Evolutionary conservation across 2,797 vertebrate genomes (phyloP).

Genomic region (Pristis pectinata): DNA sequence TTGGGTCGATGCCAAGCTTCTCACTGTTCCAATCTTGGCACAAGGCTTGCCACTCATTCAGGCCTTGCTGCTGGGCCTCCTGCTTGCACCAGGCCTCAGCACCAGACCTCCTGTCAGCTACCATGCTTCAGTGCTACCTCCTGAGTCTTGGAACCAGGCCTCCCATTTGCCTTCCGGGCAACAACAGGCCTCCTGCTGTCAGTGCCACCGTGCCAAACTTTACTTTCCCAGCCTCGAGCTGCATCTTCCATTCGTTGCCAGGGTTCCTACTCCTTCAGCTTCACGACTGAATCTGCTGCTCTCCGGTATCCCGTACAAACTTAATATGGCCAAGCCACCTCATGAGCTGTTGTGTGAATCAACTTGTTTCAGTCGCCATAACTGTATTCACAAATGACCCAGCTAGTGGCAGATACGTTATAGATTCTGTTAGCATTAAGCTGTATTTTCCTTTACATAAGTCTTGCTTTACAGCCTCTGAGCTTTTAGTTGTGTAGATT

Average conservation of each 20-base stretch:
- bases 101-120: conserved; percentile 20
- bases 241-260: not conserved
- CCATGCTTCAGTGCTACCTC: not conserved
- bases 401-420: not conserved
- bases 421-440: not conserved
- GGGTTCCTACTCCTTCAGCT: not conserved
- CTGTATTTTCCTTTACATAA: not conserved
- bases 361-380: not conserved
- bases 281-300: not conserved
- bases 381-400: not conserved
- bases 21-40: conserved; percentile 17
- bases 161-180: conserved; percentile 30
- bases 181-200: conserved; percentile 28
- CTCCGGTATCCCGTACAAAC: conserved; percentile 4
- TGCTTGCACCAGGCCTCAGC: conserved; percentile 8
- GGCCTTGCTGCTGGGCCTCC: conserved; percentile 15
- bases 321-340: not conserved
- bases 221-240: conserved; percentile 11
- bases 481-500: not conserved
- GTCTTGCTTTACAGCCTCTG: not conserved
- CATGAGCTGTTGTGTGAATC: not conserved
- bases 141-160: conserved; percentile 22
- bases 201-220: conserved; percentile 9
- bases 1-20: not conserved
- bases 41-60: not conserved